phyloP scores from a whole-genome alignment of 2,797 vertebrate species.

The Acrossocheilus fasciatus region DNA sequence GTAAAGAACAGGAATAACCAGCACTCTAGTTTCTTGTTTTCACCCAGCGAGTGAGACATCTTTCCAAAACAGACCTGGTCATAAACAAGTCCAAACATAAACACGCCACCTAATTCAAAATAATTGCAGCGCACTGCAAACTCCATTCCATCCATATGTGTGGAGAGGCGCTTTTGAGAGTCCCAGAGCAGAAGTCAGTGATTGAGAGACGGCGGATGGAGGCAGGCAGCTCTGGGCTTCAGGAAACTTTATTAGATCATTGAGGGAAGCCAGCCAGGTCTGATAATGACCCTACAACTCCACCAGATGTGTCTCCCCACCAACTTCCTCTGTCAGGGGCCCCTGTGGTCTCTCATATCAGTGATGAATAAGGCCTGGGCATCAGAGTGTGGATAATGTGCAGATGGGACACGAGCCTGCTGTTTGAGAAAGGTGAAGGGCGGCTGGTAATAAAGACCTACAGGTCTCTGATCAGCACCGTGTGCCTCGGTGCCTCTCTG shows the following conservation, averaged over 20 bases:
- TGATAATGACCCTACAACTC: constrained; percentile 67
- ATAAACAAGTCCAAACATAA: constrained; percentile 19
- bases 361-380: constrained; percentile 58
- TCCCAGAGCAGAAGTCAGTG: constrained; percentile 27
- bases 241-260: constrained; percentile 62
- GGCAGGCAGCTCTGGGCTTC: constrained; percentile 25
- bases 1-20: background rate
- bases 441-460: constrained; percentile 59
- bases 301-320: constrained; percentile 64
- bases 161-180: background rate
- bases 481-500: constrained; percentile 34
- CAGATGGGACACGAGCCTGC: constrained; percentile 56
- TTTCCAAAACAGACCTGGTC: background rate
- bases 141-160: constrained; percentile 31
- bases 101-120: constrained; percentile 22
- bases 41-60: background rate
- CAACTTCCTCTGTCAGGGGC: constrained; percentile 44
- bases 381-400: constrained; percentile 57
- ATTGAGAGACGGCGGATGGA: constrained; percentile 25
- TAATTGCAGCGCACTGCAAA: constrained; percentile 10
- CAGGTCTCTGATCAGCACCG: constrained; percentile 44
- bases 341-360: constrained; percentile 50
- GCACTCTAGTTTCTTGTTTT: background rate
- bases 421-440: constrained; percentile 54
- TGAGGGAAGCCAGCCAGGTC: constrained; percentile 65